phyloP scores from a whole-genome alignment of 2,113 vertebrate species.

The Pteronura brasiliensis region DNA sequence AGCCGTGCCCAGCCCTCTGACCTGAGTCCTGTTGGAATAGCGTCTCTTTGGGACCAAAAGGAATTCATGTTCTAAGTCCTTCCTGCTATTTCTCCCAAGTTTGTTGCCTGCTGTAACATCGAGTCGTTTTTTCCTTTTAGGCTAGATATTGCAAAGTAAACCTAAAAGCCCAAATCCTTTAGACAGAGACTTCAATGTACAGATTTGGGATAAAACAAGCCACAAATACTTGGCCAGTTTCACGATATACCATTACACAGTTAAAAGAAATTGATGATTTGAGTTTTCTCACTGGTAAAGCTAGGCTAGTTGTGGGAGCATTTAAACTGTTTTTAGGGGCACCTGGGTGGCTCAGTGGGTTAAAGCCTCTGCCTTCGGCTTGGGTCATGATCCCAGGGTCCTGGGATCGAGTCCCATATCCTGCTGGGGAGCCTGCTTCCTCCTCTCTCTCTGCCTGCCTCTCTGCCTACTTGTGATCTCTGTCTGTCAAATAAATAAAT shows the following conservation, averaged over 20 bases:
- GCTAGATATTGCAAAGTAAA: constrained; percentile 26
- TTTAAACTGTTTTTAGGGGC: neutral
- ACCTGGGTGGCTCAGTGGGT: too few relatives aligned
- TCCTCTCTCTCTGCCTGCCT: too few relatives aligned
- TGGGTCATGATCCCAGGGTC: too few relatives aligned
- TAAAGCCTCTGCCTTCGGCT: too few relatives aligned
- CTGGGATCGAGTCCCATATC: too few relatives aligned
- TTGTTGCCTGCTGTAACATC: neutral
- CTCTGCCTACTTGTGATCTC: too few relatives aligned
- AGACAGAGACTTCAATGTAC: neutral
- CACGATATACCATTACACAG: neutral
- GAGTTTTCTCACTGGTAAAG: constrained; percentile 29
- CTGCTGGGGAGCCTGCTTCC: too few relatives aligned
- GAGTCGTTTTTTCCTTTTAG: neutral
- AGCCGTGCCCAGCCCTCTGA: constrained; percentile 33
- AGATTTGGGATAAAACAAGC: neutral
- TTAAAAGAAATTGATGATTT: neutral
- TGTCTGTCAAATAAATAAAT: too few relatives aligned
- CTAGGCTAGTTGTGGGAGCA: neutral
- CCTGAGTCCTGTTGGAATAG: neutral
- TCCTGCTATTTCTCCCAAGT: constrained; percentile 22
- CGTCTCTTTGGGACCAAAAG: neutral
- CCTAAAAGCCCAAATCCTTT: neutral
- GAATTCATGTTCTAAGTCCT: constrained; percentile 20
- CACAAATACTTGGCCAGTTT: neutral